phyloP scores from a whole-genome alignment of 2,113 vertebrate genomes.

The Australoheros scitulus region DNA sequence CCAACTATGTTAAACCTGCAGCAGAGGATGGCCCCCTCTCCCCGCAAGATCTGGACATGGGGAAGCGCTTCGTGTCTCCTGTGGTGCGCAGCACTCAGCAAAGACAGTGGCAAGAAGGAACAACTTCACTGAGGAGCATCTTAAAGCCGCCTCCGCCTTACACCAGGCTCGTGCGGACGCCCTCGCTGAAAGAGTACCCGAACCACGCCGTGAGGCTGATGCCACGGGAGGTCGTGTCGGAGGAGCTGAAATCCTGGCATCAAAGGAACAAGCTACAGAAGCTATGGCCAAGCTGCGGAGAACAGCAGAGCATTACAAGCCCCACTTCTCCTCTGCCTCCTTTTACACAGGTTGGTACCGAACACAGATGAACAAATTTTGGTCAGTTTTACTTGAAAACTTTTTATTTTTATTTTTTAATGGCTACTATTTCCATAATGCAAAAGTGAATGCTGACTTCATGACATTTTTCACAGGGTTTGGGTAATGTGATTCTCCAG shows the following conservation, averaged over 20 bases:
- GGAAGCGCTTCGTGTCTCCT: constrained; percentile 70
- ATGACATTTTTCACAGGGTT: constrained; percentile 67
- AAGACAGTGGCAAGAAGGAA: constrained; percentile 61
- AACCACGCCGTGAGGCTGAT: constrained; percentile 73
- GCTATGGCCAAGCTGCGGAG: constrained; percentile 67
- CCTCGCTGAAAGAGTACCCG: constrained; percentile 84
- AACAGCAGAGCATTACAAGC: constrained; percentile 76
- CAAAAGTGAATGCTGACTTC: not conserved
- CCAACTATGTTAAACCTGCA: not conserved
- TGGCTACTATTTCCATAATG: too few relatives aligned
- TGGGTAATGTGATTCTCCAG: constrained; percentile 82
- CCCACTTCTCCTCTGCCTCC: constrained; percentile 65
- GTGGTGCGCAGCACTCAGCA: constrained; percentile 22
- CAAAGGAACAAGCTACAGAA: constrained; percentile 81
- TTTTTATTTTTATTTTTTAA: too few relatives aligned
- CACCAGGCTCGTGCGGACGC: constrained; percentile 79
- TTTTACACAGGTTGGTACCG: constrained; percentile 72
- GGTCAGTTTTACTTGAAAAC: not conserved
- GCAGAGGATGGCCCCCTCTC: constrained; percentile 33
- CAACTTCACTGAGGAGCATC: constrained; percentile 54
- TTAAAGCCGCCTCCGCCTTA: constrained; percentile 80
- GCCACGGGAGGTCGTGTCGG: constrained; percentile 82
- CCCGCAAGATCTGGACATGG: constrained; percentile 49
- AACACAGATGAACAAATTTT: not conserved
- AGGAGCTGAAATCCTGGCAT: constrained; percentile 89